phyloP scores from a whole-genome alignment of 2,113 vertebrate species.

The Scomber scombrus region DNA sequence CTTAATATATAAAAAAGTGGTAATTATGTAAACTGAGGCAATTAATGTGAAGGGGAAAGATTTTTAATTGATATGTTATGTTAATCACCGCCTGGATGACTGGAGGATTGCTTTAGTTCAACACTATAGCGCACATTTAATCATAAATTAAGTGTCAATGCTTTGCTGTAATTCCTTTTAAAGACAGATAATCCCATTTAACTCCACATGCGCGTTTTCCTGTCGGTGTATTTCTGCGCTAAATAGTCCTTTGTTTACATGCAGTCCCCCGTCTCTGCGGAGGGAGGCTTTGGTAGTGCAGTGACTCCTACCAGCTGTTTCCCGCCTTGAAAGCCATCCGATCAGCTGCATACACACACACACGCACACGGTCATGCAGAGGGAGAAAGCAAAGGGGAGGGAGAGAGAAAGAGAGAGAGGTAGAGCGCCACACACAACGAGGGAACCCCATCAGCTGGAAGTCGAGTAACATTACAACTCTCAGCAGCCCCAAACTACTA shows the following conservation, averaged over 20 bases:
- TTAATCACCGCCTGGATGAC: not conserved
- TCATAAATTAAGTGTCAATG: not conserved
- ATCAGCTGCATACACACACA: slow-evolving; percentile 87
- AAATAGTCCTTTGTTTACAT: slow-evolving; percentile 96
- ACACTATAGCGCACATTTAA: not conserved
- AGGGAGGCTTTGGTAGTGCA: slow-evolving; percentile 89
- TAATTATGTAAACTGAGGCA: not conserved
- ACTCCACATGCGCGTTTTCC: not conserved
- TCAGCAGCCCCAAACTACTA: slow-evolving; percentile 74
- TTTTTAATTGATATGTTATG: not conserved
- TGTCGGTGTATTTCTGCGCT: slow-evolving; percentile 40
- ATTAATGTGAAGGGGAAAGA: not conserved
- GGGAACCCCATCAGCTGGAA: slow-evolving; percentile 91
- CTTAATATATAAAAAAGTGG: too few species aligned
- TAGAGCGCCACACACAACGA: slow-evolving; percentile 85
- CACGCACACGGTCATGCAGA: slow-evolving; percentile 81
- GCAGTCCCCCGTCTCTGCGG: slow-evolving; percentile 89
- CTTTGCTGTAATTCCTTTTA: not conserved
- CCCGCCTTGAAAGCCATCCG: slow-evolving; percentile 96
- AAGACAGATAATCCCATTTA: not conserved
- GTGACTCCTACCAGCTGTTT: slow-evolving; percentile 97
- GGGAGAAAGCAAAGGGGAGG: slow-evolving; percentile 76
- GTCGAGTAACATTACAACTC: slow-evolving; percentile 88
- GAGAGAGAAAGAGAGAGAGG: slow-evolving; percentile 72
- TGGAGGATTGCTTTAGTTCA: not conserved